These are phyloP conservation scores for Sapayoa aenigma DNA, from an alignment of 2,113 vertebrate species.

Conservation along the genomic window DNA sequence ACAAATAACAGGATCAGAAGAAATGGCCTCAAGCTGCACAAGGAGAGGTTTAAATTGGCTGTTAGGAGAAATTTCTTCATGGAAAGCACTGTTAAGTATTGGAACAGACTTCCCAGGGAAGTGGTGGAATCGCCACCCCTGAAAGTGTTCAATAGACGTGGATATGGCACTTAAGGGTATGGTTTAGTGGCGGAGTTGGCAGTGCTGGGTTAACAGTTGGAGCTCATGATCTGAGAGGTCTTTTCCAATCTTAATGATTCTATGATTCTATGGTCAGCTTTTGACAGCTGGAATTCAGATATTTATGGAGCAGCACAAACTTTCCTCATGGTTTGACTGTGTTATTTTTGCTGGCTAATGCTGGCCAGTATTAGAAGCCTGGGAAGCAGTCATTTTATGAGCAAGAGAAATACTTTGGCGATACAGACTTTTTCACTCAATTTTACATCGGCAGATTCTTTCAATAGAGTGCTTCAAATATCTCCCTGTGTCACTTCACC, in stretches of 20 bases:
- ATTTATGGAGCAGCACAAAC: not conserved
- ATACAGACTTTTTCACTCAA: not conserved
- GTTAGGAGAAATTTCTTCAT: not conserved
- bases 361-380: not conserved
- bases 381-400: not conserved
- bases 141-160: not conserved
- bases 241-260: not conserved
- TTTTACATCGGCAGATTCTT: not conserved
- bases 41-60: not conserved
- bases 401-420: not conserved
- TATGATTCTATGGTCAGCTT: not conserved
- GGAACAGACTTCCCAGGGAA: not conserved
- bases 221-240: not conserved
- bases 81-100: not conserved
- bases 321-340: rapidly evolving
- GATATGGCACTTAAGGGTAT: not conserved
- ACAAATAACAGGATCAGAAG: not conserved
- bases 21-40: not conserved
- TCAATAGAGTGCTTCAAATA: not conserved
- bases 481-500: not conserved
- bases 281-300: not conserved
- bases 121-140: not conserved
- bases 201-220: not conserved
- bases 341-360: not conserved
- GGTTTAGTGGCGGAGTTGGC: not conserved